phyloP scores from a whole-genome alignment of 2,113 vertebrate genomes.

The Plectropomus leopardus region DNA sequence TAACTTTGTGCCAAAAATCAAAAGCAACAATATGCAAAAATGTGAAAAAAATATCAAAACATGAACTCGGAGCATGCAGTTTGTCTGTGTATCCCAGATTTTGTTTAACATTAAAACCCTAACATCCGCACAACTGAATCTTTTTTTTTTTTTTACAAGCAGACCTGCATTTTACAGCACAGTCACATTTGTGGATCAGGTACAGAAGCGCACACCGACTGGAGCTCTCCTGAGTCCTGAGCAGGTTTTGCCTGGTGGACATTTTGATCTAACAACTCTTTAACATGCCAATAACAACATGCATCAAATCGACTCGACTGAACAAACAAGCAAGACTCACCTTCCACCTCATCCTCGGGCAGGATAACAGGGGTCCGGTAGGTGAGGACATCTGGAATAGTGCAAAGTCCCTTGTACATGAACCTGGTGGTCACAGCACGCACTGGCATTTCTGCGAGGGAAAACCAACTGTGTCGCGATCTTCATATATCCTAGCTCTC shows the following conservation, averaged over 20 bases:
- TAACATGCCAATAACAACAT: constrained; percentile 3
- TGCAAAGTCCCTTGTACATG: constrained; percentile 99
- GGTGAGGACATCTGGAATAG: constrained; percentile 93
- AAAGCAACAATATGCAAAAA: background rate
- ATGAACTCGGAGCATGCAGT: background rate
- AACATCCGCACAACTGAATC: background rate
- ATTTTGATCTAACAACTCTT: background rate
- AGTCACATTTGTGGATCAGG: background rate
- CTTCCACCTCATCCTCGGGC: constrained; percentile 96
- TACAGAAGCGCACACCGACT: constrained; percentile 2
- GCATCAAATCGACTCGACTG: background rate
- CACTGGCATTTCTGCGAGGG: constrained; percentile 95
- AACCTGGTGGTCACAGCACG: constrained; percentile 97
- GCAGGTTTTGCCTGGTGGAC: background rate
- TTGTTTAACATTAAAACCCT: background rate
- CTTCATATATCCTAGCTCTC: constrained; percentile 83
- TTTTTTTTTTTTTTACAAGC: background rate
- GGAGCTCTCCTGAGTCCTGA: constrained; percentile 69
- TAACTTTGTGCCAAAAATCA: background rate
- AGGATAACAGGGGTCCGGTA: constrained; percentile 90
- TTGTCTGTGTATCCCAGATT: background rate
- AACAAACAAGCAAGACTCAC: constrained; percentile 80
- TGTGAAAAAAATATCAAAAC: too few species aligned
- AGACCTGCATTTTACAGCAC: background rate
- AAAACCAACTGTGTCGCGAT: constrained; percentile 80